Evolutionary conservation across 2,888 invertebrate genomes (phyloP).

Genomic region (Periphyllus acericola): DNA sequence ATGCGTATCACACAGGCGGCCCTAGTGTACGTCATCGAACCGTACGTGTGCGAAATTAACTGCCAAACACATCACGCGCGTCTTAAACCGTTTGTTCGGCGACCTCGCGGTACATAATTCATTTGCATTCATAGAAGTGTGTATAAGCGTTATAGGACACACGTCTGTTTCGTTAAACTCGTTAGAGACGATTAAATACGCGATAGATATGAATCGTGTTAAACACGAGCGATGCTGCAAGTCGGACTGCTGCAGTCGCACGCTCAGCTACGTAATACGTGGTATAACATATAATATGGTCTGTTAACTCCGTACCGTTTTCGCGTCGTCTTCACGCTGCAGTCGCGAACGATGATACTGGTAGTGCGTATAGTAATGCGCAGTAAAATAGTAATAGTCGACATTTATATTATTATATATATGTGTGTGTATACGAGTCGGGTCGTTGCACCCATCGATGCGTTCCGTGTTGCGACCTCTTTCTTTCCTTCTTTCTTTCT

Average conservation of each 20-base stretch:
- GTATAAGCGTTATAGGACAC: too few relatives aligned
- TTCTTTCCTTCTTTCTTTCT: slow-evolving; percentile 10
- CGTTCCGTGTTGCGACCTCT: slow-evolving; percentile 56
- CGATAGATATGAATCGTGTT: too few relatives aligned
- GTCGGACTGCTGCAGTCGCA: too few relatives aligned
- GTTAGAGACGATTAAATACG: too few relatives aligned
- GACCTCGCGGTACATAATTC: too few relatives aligned
- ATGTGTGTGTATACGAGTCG: not conserved
- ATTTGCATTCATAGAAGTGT: too few relatives aligned
- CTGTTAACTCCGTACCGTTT: not conserved
- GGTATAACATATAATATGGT: not conserved
- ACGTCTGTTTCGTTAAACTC: too few relatives aligned
- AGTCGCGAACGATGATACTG: not conserved
- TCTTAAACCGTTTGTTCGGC: too few relatives aligned
- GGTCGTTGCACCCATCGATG: slow-evolving; percentile 58
- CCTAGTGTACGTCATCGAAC: too few relatives aligned
- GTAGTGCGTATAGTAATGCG: not conserved
- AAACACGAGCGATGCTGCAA: too few relatives aligned
- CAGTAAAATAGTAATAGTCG: not conserved
- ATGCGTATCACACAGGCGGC: not conserved
- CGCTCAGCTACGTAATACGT: too few relatives aligned
- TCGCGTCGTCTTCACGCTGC: not conserved
- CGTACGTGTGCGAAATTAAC: not conserved
- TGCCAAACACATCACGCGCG: too few relatives aligned
- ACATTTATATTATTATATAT: not conserved